Conservation (phyloP, 2,888 invertebrate genomes). For the Dryomyza anilis region DNA sequence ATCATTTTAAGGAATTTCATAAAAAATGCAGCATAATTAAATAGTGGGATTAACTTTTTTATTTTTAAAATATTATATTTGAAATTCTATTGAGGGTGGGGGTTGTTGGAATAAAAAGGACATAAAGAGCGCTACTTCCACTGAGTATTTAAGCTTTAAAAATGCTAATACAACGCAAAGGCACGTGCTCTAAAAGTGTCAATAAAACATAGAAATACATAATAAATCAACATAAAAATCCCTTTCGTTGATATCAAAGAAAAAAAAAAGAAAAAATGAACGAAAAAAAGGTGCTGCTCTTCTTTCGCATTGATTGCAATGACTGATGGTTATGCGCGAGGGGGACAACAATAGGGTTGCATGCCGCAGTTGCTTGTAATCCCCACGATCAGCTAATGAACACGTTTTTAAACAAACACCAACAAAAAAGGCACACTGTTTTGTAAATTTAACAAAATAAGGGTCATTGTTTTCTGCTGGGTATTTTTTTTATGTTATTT, state of each 20-base stretch:
- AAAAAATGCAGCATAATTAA: background rate
- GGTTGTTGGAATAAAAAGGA: background rate
- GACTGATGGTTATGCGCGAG: background rate
- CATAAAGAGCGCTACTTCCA: background rate
- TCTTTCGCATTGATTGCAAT: background rate
- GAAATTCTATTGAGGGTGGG: too few relatives aligned
- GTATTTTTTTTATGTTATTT: too few relatives aligned
- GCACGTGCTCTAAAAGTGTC: conserved; percentile 4
- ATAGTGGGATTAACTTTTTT: background rate
- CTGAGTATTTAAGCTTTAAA: too few relatives aligned
- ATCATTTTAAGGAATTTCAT: too few relatives aligned
- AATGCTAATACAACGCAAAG: too few relatives aligned
- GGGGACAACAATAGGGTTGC: background rate
- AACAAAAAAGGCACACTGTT: background rate
- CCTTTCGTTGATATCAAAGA: background rate
- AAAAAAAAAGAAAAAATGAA: too few relatives aligned
- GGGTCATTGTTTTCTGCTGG: too few relatives aligned
- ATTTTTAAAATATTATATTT: too few relatives aligned
- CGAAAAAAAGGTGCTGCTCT: background rate
- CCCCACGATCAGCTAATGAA: conserved; percentile 15
- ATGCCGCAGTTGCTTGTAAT: conserved; percentile 18
- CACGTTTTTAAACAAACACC: conserved; percentile 13
- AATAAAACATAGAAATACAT: background rate
- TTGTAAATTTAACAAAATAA: conserved; percentile 3
- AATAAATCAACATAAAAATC: conserved; percentile 17